These are phyloP conservation scores for Dasypolia templi DNA, from an alignment of 2,888 invertebrate species.

Conservation along the genomic window DNA sequence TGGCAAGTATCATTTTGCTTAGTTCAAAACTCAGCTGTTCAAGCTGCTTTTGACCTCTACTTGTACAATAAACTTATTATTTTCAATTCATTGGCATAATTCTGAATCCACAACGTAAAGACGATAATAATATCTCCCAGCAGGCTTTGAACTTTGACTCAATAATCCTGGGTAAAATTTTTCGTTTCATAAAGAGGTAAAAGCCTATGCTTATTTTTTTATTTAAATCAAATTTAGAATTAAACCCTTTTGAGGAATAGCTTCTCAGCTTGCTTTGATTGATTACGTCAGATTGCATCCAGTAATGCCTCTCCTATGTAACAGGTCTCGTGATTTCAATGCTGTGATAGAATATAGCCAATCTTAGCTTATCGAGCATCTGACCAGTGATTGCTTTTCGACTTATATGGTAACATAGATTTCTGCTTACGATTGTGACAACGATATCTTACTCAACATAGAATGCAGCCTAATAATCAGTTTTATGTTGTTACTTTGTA, in stretches of 20 bases:
- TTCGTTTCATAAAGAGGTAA: not conserved
- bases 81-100: not conserved
- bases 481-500: not conserved
- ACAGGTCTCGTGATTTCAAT: not conserved
- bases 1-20: no score
- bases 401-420: not conserved
- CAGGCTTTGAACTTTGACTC: no score
- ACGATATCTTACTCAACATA: not conserved
- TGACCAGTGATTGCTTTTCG: not conserved
- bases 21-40: no score
- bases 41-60: no score
- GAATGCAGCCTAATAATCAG: not conserved
- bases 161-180: not conserved
- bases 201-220: not conserved
- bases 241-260: not conserved
- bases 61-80: no score
- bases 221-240: not conserved
- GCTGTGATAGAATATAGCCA: not conserved
- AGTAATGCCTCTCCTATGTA: not conserved
- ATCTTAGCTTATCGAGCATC: not conserved
- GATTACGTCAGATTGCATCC: not conserved
- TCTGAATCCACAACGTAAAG: not conserved
- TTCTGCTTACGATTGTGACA: not conserved
- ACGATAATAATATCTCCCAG: not conserved
- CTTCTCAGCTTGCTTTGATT: not conserved